These are phyloP conservation scores for Adelosebastes latens DNA, from an alignment of 2,797 vertebrate species.

Conservation along the genomic window DNA sequence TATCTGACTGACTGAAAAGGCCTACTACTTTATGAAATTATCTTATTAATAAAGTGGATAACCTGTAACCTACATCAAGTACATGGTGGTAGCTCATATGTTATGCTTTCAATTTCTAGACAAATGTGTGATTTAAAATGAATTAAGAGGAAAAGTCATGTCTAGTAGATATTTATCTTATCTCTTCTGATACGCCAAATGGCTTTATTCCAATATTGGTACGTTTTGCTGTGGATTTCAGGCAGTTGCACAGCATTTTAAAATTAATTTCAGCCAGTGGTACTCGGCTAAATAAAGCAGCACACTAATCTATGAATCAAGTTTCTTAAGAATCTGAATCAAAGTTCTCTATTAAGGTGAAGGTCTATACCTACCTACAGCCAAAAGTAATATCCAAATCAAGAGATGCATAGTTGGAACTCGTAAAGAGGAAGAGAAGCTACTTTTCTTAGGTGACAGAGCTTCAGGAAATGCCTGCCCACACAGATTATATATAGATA, in stretches of 20 bases:
- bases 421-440: too few species aligned
- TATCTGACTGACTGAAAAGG: too few species aligned
- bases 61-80: not conserved
- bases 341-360: not conserved
- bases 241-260: not conserved
- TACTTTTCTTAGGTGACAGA: too few species aligned
- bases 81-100: not conserved
- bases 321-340: not conserved
- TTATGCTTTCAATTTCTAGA: not conserved
- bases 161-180: not conserved
- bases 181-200: not conserved
- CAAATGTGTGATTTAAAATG: not conserved
- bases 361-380: conserved; percentile 14
- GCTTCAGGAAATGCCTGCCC: too few species aligned
- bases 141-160: not conserved
- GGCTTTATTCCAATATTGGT: not conserved
- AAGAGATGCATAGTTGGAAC: conserved; percentile 7
- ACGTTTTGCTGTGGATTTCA: not conserved
- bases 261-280: not conserved
- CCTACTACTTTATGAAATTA: not conserved
- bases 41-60: not conserved
- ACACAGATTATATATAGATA: too few species aligned
- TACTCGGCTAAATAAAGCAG: not conserved
- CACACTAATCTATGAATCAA: not conserved
- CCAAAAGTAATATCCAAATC: conserved; percentile 3